A percentile compares a stretch with the other conserved stretches of the same genome.
Conservation (phyloP, 2,113 vertebrate species). For the Porphyrio hochstetteri region DNA sequence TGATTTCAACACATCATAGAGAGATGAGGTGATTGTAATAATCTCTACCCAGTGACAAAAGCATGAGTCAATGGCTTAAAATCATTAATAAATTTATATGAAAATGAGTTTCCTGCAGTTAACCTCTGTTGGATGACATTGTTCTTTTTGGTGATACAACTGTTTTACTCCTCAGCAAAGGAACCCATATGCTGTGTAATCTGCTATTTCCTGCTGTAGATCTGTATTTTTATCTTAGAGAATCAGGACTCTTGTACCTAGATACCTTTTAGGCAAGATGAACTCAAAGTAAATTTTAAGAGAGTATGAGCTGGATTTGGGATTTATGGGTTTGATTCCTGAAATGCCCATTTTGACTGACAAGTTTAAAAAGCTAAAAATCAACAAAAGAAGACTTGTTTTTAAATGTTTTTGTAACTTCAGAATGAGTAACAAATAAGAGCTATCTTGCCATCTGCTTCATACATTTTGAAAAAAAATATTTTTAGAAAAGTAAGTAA, state of each 20-base stretch:
- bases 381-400: not conserved
- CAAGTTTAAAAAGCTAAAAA: not conserved
- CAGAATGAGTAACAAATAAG: conserved; percentile 8
- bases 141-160: not conserved
- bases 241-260: not conserved
- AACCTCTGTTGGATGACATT: not conserved
- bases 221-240: not conserved
- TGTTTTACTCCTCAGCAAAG: not conserved
- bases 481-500: not conserved
- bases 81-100: not conserved
- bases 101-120: not conserved
- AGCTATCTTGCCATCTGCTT: conserved; percentile 34
- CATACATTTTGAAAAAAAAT: not conserved
- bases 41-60: not conserved
- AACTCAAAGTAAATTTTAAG: not conserved
- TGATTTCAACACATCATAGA: not conserved
- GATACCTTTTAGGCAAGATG: not conserved
- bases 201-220: not conserved
- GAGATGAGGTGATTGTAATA: not conserved
- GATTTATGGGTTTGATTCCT: not conserved
- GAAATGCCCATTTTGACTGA: not conserved
- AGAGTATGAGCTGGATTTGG: fast-evolving
- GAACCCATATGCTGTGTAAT: not conserved
- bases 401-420: not conserved
- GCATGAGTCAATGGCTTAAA: not conserved